Conservation (phyloP, 2,113 vertebrate species). For the Crotalus tigris region DNA sequence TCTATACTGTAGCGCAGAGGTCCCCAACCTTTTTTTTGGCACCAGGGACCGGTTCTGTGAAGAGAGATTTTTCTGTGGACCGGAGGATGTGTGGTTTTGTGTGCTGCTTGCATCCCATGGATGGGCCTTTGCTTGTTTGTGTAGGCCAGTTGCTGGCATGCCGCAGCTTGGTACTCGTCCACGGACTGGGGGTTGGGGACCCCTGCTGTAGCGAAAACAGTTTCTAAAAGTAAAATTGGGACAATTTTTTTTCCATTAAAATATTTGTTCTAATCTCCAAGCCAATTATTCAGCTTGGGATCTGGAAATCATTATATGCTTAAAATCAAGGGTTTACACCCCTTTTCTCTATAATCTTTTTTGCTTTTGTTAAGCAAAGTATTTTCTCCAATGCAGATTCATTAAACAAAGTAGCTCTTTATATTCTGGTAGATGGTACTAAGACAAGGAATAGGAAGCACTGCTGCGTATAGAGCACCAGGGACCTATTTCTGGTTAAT, state of each 20-base stretch:
- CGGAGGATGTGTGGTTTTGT: no score
- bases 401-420: constrained; percentile 67
- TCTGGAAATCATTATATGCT: constrained; percentile 27
- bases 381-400: constrained; percentile 49
- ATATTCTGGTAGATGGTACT: constrained; percentile 60
- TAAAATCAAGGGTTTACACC: constrained; percentile 25
- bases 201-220: not conserved
- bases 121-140: no score
- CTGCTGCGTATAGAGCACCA: constrained; percentile 50
- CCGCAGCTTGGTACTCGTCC: no score
- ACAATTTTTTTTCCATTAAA: not conserved
- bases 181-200: no score
- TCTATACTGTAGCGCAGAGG: not conserved
- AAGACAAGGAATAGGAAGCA: constrained; percentile 52
- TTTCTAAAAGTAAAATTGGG: not conserved
- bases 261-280: constrained; percentile 13
- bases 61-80: no score
- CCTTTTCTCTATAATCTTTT: constrained; percentile 59
- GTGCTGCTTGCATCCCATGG: no score
- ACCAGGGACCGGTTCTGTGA: no score
- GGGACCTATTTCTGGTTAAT: constrained; percentile 45
- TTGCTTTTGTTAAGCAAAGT: constrained; percentile 48
- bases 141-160: no score
- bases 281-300: not conserved
- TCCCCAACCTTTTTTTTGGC: no score